Conservation (phyloP, 2,888 invertebrate genomes). For the Hipparchia sbordonii region DNA sequence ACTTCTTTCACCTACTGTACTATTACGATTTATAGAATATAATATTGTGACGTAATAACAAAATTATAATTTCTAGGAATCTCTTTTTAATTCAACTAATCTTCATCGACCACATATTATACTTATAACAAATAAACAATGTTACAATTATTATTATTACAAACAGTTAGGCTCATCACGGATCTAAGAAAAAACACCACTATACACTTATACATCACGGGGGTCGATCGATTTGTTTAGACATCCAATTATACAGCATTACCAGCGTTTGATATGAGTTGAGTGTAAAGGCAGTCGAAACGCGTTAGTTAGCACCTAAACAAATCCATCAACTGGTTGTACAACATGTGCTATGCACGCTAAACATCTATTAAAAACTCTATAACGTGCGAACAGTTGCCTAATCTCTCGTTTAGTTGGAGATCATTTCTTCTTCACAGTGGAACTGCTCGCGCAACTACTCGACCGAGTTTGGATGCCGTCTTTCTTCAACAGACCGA, state of each 20-base stretch:
- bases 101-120: conserved; percentile 11
- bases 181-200: conserved; percentile 44
- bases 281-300: conserved; percentile 58
- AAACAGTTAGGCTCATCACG: conserved; percentile 54
- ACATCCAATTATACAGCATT: conserved; percentile 42
- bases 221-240: conserved; percentile 61
- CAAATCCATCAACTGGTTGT: conserved; percentile 53
- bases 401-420: conserved; percentile 49
- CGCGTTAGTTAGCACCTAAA: conserved; percentile 44
- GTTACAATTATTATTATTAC: conserved; percentile 37
- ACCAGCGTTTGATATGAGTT: conserved; percentile 61
- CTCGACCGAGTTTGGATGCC: conserved; percentile 76
- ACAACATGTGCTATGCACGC: conserved; percentile 60
- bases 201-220: conserved; percentile 42
- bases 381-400: conserved; percentile 48
- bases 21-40: conserved; percentile 20
- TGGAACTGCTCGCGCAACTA: conserved; percentile 69
- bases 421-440: conserved; percentile 81
- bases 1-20: conserved; percentile 24
- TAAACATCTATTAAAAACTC: conserved; percentile 49
- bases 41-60: not conserved
- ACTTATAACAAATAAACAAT: conserved; percentile 12
- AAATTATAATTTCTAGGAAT: conserved; percentile 1
- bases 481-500: conserved; percentile 71
- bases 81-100: conserved; percentile 4